Evolutionary conservation across 1,140 invertebrate genomes (phyloP).

Genomic region (Calliopsis andreniformis): DNA sequence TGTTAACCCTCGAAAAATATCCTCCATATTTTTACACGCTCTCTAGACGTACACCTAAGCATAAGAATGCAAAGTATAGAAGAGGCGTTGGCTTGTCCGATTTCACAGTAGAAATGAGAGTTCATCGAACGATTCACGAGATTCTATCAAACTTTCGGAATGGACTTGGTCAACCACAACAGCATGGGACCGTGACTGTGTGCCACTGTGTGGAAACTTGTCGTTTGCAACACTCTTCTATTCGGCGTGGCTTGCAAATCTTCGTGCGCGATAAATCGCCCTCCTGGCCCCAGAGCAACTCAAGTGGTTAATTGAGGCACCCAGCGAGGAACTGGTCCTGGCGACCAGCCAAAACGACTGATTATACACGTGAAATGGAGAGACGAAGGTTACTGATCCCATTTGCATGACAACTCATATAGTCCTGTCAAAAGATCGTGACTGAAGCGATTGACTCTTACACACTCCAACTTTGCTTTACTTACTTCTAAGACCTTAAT

Average conservation of each 20-base stretch:
- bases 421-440: background rate
- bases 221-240: constrained; percentile 13
- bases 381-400: constrained; percentile 1
- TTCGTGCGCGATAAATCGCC: constrained; percentile 41
- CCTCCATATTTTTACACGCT: too few relatives aligned
- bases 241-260: constrained; percentile 46
- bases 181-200: background rate
- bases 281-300: background rate
- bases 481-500: too few relatives aligned
- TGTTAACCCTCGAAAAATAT: too few relatives aligned
- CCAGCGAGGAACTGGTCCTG: constrained; percentile 36
- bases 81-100: too few relatives aligned
- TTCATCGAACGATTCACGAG: background rate
- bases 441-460: too few relatives aligned
- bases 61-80: too few relatives aligned
- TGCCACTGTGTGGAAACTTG: background rate
- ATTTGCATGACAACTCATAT: background rate
- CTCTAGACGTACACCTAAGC: too few relatives aligned
- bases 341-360: constrained; percentile 25
- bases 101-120: background rate
- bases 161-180: constrained; percentile 6
- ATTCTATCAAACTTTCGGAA: constrained; percentile 6
- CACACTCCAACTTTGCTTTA: too few relatives aligned
- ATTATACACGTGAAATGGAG: constrained; percentile 24
- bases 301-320: constrained; percentile 42